Conservation (phyloP, 2,113 vertebrate genomes). For the Piaya cayana region DNA sequence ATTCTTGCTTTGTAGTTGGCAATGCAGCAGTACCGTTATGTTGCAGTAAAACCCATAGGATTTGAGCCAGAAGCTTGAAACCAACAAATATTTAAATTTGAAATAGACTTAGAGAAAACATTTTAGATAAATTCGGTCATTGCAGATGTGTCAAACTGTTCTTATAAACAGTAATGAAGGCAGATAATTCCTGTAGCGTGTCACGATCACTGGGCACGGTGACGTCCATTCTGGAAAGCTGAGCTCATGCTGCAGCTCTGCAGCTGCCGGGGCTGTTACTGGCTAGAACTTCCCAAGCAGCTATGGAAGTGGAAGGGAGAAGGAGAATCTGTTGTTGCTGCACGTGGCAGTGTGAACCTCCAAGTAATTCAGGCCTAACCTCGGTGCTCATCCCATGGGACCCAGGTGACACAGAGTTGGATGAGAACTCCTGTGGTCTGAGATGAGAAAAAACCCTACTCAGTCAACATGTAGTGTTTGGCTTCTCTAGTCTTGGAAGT, state of each 20-base stretch:
- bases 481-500: background rate
- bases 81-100: background rate
- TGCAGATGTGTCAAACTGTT: background rate
- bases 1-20: background rate
- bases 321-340: background rate
- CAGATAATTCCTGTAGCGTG: background rate
- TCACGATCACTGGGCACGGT: fast-evolving
- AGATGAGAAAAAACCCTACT: background rate
- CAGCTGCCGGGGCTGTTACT: background rate
- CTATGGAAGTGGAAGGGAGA: background rate
- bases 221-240: background rate
- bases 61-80: background rate
- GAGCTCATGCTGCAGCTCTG: background rate
- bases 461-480: background rate
- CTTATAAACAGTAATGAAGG: background rate
- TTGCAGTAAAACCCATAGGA: background rate
- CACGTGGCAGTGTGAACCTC: too few relatives aligned
- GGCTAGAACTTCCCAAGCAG: background rate
- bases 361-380: background rate
- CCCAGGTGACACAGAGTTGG: background rate
- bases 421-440: background rate
- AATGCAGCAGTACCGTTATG: background rate
- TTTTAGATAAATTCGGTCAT: background rate
- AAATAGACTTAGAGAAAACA: background rate
- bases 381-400: background rate